Conservation (phyloP, 2,113 vertebrate genomes). For the Cepphus grylle region DNA sequence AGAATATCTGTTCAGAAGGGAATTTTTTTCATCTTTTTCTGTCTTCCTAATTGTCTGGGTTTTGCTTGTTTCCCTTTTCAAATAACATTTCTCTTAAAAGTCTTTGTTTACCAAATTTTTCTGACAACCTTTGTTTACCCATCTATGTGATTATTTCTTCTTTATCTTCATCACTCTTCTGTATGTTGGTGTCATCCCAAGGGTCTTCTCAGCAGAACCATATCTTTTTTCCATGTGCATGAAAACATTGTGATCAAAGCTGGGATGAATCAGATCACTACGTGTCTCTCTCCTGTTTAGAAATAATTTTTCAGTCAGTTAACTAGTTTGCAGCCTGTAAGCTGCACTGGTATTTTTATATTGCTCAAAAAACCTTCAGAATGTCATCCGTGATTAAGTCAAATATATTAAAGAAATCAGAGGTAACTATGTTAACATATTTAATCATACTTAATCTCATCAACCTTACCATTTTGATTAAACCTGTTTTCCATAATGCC, state of each 20-base stretch:
- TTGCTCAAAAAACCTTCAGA: background rate
- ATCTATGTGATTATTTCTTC: background rate
- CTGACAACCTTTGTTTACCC: background rate
- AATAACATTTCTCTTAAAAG: background rate
- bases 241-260: background rate
- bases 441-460: conserved; percentile 51
- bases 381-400: conserved; percentile 41
- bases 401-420: conserved; percentile 48
- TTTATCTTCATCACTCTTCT: background rate
- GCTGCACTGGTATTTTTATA: background rate
- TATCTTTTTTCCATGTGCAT: background rate
- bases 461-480: conserved; percentile 57
- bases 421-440: conserved; percentile 27
- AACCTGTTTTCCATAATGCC: conserved; percentile 58
- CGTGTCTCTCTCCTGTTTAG: background rate
- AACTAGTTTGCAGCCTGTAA: background rate
- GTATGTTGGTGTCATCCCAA: background rate
- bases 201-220: background rate
- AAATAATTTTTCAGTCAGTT: background rate
- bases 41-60: background rate
- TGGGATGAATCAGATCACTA: background rate
- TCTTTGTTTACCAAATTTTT: background rate
- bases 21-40: background rate
- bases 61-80: background rate
- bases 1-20: background rate